Percentiles rank a stretch among this genome's conserved stretches.
Conservation (phyloP, 2,113 vertebrate species). For the Podocnemis expansa region DNA sequence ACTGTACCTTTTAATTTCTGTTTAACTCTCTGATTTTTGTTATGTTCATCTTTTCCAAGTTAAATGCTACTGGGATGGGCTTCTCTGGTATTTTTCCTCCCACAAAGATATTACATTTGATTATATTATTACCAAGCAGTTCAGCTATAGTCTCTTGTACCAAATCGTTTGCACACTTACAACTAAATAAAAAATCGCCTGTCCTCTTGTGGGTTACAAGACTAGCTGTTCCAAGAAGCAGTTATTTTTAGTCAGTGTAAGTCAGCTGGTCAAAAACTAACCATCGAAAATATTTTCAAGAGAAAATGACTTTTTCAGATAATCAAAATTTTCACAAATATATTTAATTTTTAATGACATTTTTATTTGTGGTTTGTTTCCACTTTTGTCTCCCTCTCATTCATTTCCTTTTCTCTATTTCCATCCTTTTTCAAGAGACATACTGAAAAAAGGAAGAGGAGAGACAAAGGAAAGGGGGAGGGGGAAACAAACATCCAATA, state of each 20-base stretch:
- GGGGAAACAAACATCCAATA: neutral
- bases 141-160: too few species aligned
- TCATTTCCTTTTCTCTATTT: neutral
- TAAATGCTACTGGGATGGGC: too few species aligned
- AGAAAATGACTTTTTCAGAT: rapidly evolving
- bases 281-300: neutral
- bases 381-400: neutral
- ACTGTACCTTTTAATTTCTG: too few species aligned
- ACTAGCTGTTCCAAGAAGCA: too few species aligned
- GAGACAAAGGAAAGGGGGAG: neutral
- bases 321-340: neutral
- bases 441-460: neutral
- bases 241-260: neutral
- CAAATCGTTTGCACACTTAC: too few species aligned
- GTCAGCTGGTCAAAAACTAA: rapidly evolving
- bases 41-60: too few species aligned
- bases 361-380: neutral
- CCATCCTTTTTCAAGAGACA: neutral
- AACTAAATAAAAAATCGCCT: too few species aligned
- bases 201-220: too few species aligned
- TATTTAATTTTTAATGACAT: neutral
- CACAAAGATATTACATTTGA: too few species aligned
- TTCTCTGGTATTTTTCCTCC: too few species aligned
- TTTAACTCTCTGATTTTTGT: too few species aligned
- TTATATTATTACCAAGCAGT: too few species aligned